Evolutionary conservation across 2,797 vertebrate genomes (phyloP).

Genomic region (Hafferia zeledoni): DNA sequence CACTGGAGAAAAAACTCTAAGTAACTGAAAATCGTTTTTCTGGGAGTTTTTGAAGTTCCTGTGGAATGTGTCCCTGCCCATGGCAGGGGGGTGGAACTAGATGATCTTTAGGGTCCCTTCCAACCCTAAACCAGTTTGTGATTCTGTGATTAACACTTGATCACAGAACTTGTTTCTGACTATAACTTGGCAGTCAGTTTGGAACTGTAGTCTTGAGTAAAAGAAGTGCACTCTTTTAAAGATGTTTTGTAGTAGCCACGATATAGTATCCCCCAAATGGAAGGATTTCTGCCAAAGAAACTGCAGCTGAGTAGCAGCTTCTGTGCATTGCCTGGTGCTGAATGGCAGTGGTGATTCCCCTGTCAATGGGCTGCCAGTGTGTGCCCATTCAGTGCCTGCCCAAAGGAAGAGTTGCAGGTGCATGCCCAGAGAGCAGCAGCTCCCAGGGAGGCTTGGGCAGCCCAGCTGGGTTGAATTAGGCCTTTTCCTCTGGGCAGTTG

Average conservation of each 20-base stretch:
- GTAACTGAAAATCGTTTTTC: neutral
- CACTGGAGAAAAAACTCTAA: neutral
- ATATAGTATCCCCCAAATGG: neutral
- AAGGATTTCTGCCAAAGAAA: neutral
- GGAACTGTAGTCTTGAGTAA: neutral
- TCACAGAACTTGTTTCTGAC: neutral
- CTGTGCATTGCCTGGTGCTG: neutral
- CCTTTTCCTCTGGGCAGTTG: constrained; percentile 7
- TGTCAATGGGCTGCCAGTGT: neutral
- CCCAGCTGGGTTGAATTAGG: constrained; percentile 52
- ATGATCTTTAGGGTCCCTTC: neutral
- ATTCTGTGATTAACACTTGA: neutral
- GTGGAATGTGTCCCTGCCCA: neutral
- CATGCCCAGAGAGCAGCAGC: neutral
- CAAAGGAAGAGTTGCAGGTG: constrained; percentile 32
- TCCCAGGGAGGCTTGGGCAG: neutral
- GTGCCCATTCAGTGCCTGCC: constrained; percentile 7
- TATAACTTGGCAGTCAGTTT: neutral
- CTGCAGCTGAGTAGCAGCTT: neutral
- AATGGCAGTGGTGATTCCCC: constrained; percentile 21
- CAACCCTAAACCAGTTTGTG: neutral
- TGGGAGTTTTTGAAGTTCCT: neutral
- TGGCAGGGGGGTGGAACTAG: neutral
- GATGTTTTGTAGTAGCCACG: neutral
- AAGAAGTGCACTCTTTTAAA: neutral